Percentiles rank a stretch among this genome's conserved stretches.
Conservation (phyloP, 2,888 invertebrate genomes). For the Plagodis pulveraria region DNA sequence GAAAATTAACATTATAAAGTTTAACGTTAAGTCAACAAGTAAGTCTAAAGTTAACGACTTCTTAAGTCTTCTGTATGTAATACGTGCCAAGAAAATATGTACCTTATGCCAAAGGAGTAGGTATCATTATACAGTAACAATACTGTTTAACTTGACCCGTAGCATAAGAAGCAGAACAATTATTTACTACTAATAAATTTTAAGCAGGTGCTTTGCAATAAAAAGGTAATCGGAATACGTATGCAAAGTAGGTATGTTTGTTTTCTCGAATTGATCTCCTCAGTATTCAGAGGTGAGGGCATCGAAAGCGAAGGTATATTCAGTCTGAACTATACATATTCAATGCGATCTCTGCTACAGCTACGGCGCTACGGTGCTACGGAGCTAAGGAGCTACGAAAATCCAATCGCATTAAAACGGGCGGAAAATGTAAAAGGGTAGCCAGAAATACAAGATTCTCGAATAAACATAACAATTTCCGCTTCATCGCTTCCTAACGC, state of each 20-base stretch:
- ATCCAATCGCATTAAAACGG: slow-evolving; percentile 76
- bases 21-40: slow-evolving; percentile 33
- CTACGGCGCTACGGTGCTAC: slow-evolving; percentile 43
- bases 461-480: slow-evolving; percentile 80
- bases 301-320: slow-evolving; percentile 59
- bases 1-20: slow-evolving; percentile 21
- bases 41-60: slow-evolving; percentile 32
- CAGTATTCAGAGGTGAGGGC: slow-evolving; percentile 52
- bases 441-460: slow-evolving; percentile 64
- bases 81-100: slow-evolving; percentile 13
- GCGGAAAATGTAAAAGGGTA: slow-evolving; percentile 64
- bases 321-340: slow-evolving; percentile 65
- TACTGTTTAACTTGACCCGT: slow-evolving; percentile 18
- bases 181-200: slow-evolving; percentile 37
- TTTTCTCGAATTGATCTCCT: slow-evolving; percentile 47
- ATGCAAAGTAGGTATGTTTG: slow-evolving; percentile 41
- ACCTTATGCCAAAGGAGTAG: slow-evolving; percentile 23
- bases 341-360: slow-evolving; percentile 58
- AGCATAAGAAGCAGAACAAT: slow-evolving; percentile 30
- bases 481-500: slow-evolving; percentile 72
- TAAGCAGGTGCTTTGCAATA: slow-evolving; percentile 29
- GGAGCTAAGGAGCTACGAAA: slow-evolving; percentile 57
- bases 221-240: slow-evolving; percentile 37
- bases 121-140: slow-evolving; percentile 21
- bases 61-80: slow-evolving; percentile 27